Percentiles rank a stretch among this genome's conserved stretches.
Conservation (phyloP, 2,888 invertebrate genomes). For the Nomada fucata region DNA sequence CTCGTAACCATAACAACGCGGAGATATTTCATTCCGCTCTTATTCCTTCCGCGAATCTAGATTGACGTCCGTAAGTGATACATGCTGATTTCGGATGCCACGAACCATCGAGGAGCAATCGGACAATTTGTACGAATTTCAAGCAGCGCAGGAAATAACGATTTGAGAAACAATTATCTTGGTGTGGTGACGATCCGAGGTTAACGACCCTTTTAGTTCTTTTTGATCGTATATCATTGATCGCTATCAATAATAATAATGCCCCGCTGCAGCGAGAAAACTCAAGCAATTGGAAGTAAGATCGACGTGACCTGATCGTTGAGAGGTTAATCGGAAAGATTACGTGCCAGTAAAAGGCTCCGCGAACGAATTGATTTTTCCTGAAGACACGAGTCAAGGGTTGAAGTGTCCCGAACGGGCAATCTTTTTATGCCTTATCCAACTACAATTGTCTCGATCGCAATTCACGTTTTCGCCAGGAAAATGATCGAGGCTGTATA, state of each 20-base stretch:
- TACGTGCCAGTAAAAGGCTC: slow-evolving; percentile 31
- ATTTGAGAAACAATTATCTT: neutral
- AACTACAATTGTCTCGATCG: neutral
- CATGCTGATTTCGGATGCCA: no score
- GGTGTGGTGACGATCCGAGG: neutral
- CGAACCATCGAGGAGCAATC: no score
- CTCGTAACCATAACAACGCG: slow-evolving; percentile 8
- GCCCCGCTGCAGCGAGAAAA: slow-evolving; percentile 25
- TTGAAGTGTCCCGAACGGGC: neutral
- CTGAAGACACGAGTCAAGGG: slow-evolving; percentile 41
- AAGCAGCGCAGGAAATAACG: neutral
- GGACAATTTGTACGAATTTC: neutral
- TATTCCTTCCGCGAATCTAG: neutral
- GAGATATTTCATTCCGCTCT: neutral
- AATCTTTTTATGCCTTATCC: neutral
- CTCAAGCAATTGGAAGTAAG: slow-evolving; percentile 72
- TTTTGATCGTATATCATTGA: slow-evolving; percentile 19
- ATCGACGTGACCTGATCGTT: slow-evolving; percentile 68
- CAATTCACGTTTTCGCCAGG: neutral
- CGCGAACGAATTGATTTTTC: slow-evolving; percentile 69
- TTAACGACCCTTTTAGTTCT: slow-evolving; percentile 46
- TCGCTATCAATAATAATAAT: slow-evolving; percentile 36
- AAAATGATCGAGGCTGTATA: neutral
- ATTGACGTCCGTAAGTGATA: neutral
- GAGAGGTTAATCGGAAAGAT: slow-evolving; percentile 49